Evolutionary conservation across 2,113 vertebrate species (phyloP).

Genomic region (Theristicus caerulescens): DNA sequence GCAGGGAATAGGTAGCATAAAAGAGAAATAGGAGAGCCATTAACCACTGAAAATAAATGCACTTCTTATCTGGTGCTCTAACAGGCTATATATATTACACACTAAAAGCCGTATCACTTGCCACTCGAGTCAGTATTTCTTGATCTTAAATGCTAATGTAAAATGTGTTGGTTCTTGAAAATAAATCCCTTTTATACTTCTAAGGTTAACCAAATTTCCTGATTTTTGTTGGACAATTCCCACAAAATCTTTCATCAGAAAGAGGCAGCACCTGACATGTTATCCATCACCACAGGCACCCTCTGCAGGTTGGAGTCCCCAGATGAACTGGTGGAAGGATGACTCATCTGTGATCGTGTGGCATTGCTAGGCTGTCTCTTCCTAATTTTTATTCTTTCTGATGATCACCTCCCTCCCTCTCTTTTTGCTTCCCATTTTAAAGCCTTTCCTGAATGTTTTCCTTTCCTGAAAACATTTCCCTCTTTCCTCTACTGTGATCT

Average conservation of each 20-base stretch:
- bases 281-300: not conserved
- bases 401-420: not conserved
- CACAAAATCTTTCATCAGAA: not conserved
- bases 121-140: not conserved
- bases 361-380: not conserved
- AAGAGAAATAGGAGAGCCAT: conserved; percentile 9
- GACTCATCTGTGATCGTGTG: not conserved
- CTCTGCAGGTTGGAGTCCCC: not conserved
- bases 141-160: conserved; percentile 13
- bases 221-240: not conserved
- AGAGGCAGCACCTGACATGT: not conserved
- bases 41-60: conserved; percentile 23
- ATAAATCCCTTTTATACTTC: not conserved
- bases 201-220: not conserved
- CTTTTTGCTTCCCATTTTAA: not conserved
- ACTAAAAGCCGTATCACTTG: not conserved
- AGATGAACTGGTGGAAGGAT: not conserved
- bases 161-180: not conserved
- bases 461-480: not conserved
- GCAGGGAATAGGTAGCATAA: not conserved
- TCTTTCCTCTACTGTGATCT: not conserved
- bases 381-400: not conserved
- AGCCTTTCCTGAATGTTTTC: not conserved
- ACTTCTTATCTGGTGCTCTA: not conserved
- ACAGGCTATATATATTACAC: not conserved